These are phyloP conservation scores for Emydoidea blandingii DNA, from an alignment of 2,797 vertebrate species.

Conservation along the genomic window DNA sequence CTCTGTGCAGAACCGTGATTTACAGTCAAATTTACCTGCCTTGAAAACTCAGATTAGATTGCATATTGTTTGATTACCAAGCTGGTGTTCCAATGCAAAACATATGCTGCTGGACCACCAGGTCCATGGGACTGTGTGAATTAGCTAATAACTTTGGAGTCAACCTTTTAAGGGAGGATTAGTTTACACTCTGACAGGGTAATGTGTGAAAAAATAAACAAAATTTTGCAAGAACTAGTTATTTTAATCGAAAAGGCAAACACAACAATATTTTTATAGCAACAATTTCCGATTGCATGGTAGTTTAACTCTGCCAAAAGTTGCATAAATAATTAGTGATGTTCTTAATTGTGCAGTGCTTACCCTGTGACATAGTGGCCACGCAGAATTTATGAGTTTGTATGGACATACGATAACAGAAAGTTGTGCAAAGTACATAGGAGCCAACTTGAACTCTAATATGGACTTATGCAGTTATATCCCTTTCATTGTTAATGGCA, in stretches of 20 bases:
- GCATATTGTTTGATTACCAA: constrained; percentile 60
- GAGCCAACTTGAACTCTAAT: neutral
- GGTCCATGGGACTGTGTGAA: constrained; percentile 32
- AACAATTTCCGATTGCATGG: neutral
- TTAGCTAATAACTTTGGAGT: constrained; percentile 48
- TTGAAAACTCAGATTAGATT: constrained; percentile 68
- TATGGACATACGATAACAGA: neutral
- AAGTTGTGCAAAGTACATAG: neutral
- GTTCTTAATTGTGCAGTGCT: constrained; percentile 25
- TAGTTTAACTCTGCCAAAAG: constrained; percentile 53
- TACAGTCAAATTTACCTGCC: constrained; percentile 75
- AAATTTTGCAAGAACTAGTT: constrained; percentile 11
- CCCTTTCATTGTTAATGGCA: neutral
- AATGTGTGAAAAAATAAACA: constrained; percentile 3
- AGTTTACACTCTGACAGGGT: constrained; percentile 29
- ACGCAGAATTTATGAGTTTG: neutral
- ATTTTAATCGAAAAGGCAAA: constrained; percentile 45
- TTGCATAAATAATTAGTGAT: constrained; percentile 27
- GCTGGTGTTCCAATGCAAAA: constrained; percentile 69
- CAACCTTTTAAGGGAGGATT: constrained; percentile 47
- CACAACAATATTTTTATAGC: constrained; percentile 41
- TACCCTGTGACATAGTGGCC: neutral
- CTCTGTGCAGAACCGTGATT: constrained; percentile 70
- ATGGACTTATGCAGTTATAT: neutral
- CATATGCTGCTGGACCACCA: constrained; percentile 58